Percentiles rank a stretch among this genome's conserved stretches.
Conservation (phyloP, 2,888 invertebrate genomes). For the Tipula helvola region DNA sequence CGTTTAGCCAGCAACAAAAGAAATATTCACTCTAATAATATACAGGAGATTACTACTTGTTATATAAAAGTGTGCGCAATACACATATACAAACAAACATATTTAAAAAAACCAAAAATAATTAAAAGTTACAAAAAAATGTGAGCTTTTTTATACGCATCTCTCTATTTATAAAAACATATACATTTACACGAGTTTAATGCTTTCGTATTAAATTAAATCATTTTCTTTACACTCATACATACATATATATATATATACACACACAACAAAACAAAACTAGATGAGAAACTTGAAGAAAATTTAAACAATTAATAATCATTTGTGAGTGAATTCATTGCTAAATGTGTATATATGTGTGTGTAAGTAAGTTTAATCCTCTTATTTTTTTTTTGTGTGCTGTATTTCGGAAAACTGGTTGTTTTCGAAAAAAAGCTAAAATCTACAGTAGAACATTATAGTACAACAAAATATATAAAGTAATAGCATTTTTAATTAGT, state of each 20-base stretch:
- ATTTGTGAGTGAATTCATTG: neutral
- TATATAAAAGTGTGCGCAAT: neutral
- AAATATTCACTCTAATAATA: neutral
- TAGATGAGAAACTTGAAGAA: neutral
- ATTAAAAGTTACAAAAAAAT: neutral
- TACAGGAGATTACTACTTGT: neutral
- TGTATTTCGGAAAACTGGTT: neutral
- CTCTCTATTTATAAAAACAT: neutral
- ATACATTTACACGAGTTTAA: neutral
- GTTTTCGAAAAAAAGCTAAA: neutral
- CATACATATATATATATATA: neutral
- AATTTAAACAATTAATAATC: conserved; percentile 4
- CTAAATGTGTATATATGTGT: neutral
- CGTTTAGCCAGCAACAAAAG: neutral
- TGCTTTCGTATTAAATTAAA: neutral
- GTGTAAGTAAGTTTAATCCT: neutral
- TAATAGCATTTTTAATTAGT: neutral
- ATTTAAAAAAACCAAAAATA: neutral
- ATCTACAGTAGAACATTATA: neutral
- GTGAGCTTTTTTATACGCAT: neutral
- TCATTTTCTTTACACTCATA: neutral
- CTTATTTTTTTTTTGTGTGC: neutral
- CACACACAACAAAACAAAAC: neutral
- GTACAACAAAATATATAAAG: neutral
- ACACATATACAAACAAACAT: neutral